Evolutionary conservation across 2,888 invertebrate genomes (phyloP).

Genomic region (Aleiodes leptofemur): DNA sequence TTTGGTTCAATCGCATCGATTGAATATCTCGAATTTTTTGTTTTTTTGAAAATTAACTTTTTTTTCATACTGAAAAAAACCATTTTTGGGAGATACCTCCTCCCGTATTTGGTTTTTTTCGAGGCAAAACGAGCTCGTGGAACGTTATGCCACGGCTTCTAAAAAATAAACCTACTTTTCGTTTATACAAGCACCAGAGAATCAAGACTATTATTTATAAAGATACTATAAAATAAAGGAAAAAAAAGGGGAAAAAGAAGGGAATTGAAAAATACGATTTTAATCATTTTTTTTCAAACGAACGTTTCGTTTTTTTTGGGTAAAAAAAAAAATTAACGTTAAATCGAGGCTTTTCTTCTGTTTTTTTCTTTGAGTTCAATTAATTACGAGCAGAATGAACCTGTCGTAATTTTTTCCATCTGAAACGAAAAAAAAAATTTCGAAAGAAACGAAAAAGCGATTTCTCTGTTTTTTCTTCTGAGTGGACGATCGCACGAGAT

Average conservation of each 20-base stretch:
- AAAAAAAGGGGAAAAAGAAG: background rate
- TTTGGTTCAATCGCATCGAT: background rate
- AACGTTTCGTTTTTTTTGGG: slow-evolving; percentile 13
- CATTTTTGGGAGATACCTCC: slow-evolving; percentile 26
- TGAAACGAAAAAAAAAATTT: background rate
- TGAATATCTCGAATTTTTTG: background rate
- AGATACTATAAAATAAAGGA: slow-evolving; percentile 54
- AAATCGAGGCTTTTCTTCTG: background rate
- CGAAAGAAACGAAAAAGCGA: background rate
- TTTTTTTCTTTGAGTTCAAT: background rate
- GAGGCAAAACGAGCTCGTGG: slow-evolving; percentile 43
- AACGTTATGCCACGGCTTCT: slow-evolving; percentile 64
- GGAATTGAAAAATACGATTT: background rate
- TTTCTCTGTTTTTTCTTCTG: background rate
- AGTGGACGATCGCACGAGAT: slow-evolving; percentile 33
- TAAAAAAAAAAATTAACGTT: slow-evolving; percentile 18
- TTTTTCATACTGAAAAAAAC: slow-evolving; percentile 22
- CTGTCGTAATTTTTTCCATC: slow-evolving; percentile 6
- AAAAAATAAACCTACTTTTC: slow-evolving; percentile 58
- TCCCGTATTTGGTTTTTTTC: slow-evolving; percentile 17
- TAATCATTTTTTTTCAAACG: slow-evolving; percentile 16
- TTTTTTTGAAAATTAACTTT: background rate
- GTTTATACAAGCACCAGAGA: slow-evolving; percentile 66
- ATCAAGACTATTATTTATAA: slow-evolving; percentile 62
- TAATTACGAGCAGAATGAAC: slow-evolving; percentile 9